Percentiles rank a stretch among this genome's conserved stretches.
Evolutionary conservation across 2,113 vertebrate genomes (phyloP).

Genomic region (Istiophorus platypterus): DNA sequence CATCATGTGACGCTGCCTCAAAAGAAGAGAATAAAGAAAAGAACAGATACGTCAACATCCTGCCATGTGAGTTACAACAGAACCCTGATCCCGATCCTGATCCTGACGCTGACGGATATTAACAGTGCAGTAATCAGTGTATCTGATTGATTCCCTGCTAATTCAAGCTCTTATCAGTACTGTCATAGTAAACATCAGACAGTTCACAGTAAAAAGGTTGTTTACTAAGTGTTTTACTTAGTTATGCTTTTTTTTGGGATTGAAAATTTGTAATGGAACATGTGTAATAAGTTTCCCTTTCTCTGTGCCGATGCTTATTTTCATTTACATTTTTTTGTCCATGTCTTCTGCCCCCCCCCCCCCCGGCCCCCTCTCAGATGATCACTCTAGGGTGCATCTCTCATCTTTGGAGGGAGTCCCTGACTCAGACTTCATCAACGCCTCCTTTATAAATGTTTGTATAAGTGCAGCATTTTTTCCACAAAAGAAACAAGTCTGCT

Average conservation of each 20-base stretch:
- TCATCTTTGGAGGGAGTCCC: constrained; percentile 95
- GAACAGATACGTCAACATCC: constrained; percentile 98
- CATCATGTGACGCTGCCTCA: constrained; percentile 95
- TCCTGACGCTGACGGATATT: background rate
- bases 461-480: constrained; percentile 1
- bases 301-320: background rate
- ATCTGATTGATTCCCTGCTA: too few species aligned
- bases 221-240: background rate
- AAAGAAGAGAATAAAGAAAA: constrained; percentile 99
- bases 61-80: constrained; percentile 90
- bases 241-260: background rate
- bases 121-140: background rate
- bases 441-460: constrained; percentile 98
- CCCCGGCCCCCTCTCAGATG: constrained; percentile 90
- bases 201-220: background rate
- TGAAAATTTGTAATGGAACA: background rate
- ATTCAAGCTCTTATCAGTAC: background rate
- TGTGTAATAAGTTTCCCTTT: background rate
- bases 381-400: constrained; percentile 97
- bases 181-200: background rate
- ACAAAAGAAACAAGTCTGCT: background rate
- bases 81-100: background rate
- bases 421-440: constrained; percentile 98
- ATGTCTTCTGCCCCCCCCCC: background rate
- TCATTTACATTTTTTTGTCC: background rate